Conservation (phyloP, 2,797 vertebrate species). For the Heteromormyrus szaboi region DNA sequence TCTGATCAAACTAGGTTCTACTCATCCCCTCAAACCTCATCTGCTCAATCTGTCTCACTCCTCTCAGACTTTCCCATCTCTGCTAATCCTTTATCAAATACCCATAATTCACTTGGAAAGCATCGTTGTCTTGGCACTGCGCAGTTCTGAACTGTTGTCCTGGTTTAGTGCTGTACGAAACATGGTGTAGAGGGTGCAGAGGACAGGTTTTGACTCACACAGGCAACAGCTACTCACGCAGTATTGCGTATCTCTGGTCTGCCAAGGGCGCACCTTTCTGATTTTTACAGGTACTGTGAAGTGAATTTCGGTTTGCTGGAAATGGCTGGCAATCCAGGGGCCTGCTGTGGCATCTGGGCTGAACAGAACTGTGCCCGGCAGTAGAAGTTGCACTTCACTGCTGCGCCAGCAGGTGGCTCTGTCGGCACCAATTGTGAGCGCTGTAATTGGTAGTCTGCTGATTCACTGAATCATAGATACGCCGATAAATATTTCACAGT, state of each 20-base stretch:
- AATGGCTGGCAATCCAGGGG: not conserved
- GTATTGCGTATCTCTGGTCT: not conserved
- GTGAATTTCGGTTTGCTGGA: not conserved
- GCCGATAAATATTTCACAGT: not conserved
- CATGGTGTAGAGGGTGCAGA: not conserved
- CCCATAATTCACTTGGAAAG: not conserved
- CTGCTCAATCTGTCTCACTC: not conserved
- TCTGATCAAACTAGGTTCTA: not conserved
- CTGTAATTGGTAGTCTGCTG: not conserved
- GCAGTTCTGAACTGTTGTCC: not conserved
- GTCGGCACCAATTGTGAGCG: not conserved
- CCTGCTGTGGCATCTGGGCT: not conserved
- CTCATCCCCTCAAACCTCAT: not conserved
- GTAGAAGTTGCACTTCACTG: not conserved
- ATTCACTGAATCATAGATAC: not conserved
- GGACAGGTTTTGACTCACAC: not conserved
- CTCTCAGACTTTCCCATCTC: not conserved
- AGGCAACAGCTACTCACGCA: not conserved
- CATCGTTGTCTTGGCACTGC: not conserved
- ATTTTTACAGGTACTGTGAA: not conserved
- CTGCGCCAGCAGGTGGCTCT: slow-evolving; percentile 7
- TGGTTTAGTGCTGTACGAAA: not conserved
- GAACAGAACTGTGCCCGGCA: not conserved
- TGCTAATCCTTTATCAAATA: not conserved
- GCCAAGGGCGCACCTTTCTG: not conserved